Evolutionary conservation across 2,797 vertebrate species (phyloP).

Genomic region (Micromesistius poutassou): DNA sequence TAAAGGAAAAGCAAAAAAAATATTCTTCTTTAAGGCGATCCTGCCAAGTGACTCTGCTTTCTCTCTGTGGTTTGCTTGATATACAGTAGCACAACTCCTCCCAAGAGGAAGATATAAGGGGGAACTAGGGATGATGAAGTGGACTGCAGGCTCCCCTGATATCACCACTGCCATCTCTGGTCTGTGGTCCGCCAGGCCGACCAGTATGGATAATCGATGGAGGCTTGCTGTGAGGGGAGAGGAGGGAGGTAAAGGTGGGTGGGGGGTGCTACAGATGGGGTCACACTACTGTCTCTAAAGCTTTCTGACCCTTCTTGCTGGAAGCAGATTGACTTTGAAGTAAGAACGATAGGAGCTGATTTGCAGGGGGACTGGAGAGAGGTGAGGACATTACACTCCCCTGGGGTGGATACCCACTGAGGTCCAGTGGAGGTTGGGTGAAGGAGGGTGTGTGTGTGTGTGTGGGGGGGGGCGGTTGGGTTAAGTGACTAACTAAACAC

Average conservation of each 20-base stretch:
- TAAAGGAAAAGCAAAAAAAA: background rate
- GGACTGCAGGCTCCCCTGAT: conserved; percentile 25
- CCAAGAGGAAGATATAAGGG: background rate
- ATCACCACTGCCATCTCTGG: conserved; percentile 37
- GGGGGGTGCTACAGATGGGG: background rate
- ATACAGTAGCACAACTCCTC: background rate
- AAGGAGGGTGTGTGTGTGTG: background rate
- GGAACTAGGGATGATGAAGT: conserved; percentile 12
- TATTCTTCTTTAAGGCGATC: background rate
- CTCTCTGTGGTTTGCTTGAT: background rate
- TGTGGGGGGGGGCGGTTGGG: background rate
- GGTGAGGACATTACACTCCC: background rate
- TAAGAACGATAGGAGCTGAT: background rate
- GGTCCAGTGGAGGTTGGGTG: background rate
- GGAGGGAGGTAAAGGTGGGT: background rate
- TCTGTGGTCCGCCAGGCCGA: conserved; percentile 29
- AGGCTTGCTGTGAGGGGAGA: conserved; percentile 6
- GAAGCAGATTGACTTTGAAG: background rate
- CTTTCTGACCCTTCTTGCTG: conserved; percentile 8
- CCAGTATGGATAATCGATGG: conserved; percentile 29
- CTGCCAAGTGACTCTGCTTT: background rate
- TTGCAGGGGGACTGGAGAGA: background rate
- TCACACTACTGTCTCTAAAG: background rate
- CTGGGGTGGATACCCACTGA: background rate
- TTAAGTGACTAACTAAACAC: no score